Percentiles rank a stretch among this genome's conserved stretches.
phyloP scores from a whole-genome alignment of 2,888 invertebrate species.

The Hanleya hanleyi region DNA sequence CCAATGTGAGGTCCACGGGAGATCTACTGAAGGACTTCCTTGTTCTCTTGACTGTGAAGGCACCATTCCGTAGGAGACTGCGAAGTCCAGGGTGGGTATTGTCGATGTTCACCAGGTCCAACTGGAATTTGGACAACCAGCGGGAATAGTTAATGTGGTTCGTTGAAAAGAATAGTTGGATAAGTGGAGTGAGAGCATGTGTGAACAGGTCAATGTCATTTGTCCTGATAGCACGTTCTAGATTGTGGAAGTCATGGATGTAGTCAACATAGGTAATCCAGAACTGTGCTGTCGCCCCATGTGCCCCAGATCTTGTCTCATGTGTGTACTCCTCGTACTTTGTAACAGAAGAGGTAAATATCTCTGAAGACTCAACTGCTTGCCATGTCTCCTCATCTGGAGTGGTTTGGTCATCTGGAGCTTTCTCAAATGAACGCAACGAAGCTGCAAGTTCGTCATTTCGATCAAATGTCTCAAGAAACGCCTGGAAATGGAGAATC shows the following conservation, averaged over 20 bases:
- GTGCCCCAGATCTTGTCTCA: conserved; percentile 22
- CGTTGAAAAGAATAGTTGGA: conserved; percentile 35
- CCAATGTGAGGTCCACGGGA: background rate
- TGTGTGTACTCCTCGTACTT: conserved; percentile 18
- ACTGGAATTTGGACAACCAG: conserved; percentile 39
- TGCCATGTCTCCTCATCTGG: background rate
- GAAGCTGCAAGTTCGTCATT: too few relatives aligned
- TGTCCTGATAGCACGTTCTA: conserved; percentile 20
- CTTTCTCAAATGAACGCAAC: too few relatives aligned
- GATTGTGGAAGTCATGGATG: conserved; percentile 20
- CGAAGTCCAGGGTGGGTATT: conserved; percentile 11
- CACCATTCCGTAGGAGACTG: conserved; percentile 13
- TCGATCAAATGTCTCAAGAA: conserved; percentile 17
- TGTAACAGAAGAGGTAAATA: background rate
- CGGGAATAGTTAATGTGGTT: conserved; percentile 38
- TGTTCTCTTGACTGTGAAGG: conserved; percentile 14
- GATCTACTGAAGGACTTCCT: background rate
- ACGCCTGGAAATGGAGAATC: conserved; percentile 29
- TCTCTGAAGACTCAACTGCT: background rate
- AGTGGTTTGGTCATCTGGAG: too few relatives aligned
- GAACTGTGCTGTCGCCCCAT: conserved; percentile 34
- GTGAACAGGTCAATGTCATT: conserved; percentile 36
- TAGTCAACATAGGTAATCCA: conserved; percentile 36
- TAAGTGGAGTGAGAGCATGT: conserved; percentile 20
- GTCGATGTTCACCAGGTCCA: conserved; percentile 35